Evolutionary conservation across 2,113 vertebrate species (phyloP).

Genomic region (Salvelinus sp.): DNA sequence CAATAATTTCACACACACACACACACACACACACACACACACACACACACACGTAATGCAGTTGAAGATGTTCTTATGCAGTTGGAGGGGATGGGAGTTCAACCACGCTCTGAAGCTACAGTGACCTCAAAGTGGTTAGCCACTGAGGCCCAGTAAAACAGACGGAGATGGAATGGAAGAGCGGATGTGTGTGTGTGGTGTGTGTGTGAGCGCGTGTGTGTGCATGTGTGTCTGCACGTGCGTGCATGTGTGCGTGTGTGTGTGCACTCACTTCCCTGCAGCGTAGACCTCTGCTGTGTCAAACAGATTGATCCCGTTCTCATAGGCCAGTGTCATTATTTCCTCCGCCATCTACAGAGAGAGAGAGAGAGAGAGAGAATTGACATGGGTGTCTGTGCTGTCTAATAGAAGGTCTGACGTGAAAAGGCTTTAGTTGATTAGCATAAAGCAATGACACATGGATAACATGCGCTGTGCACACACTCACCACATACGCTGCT

Average conservation of each 20-base stretch:
- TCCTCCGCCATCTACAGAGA: constrained; percentile 87
- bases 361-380: background rate
- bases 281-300: constrained; percentile 92
- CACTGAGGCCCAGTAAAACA: too few species aligned
- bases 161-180: too few species aligned
- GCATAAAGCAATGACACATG: background rate
- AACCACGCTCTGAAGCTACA: too few species aligned
- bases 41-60: background rate
- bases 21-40: background rate
- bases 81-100: background rate
- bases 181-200: constrained; percentile 3
- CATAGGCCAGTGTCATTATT: constrained; percentile 90
- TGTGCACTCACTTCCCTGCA: constrained; percentile 83
- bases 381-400: background rate
- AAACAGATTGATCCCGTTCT: constrained; percentile 94
- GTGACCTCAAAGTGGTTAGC: too few species aligned
- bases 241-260: background rate
- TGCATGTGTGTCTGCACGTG: constrained; percentile 4
- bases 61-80: background rate
- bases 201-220: background rate
- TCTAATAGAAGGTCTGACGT: background rate
- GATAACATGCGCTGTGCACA: too few species aligned
- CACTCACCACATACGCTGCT: too few species aligned
- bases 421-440: background rate
- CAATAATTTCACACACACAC: too few species aligned